Base-by-base conservation (phyloP, 2,888 invertebrate genomes). In the Gerosis bhagava region DNA sequence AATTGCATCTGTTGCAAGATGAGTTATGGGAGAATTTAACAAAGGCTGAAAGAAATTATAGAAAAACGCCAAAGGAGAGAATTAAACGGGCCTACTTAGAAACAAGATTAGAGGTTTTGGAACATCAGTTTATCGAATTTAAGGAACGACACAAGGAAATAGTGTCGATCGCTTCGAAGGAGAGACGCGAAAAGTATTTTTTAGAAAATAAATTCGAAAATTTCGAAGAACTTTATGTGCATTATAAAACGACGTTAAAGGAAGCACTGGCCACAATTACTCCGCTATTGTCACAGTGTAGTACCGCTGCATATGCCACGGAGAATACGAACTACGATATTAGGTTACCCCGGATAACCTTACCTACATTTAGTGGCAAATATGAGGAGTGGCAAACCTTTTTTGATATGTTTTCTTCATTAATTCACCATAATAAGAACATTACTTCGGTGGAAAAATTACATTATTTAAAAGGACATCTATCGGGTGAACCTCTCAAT, bases 361-460 rank as follows among this genome's bases (percentile, higher is more conserved):
- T 40, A 13, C 40, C 40, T 0, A 22, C n/a, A 10, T 40, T 40
- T 10, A 29, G n/a, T n/a, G 29, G 40, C 10, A 29, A 29, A 29
- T 29, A 29, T 13, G 29, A 29, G 6, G 40, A 40, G 15, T 41
- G 24, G 41, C 31, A 41, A 10, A 32, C 31, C 4, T 36, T 36
- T 24, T 24, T 24, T 15, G 36, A 36, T 3, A 24, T 36, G 6
- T 36, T 36, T 36, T n/a, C 5, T 1, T 40, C 40, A 8, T 22
- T 40, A n/a, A 12, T 40, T 2, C 29, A 29, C 7, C 2, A 28
- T 4, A 40, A 29, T 13, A 29, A n/a, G n/a, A 21, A 6, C 6
- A 11, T 40, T 10, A 16, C 19, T n/a, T 8, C 40, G 13, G 40
- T 40, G 10, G 29, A 40, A 22, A 40, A 40, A 22, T 29, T 40